A percentile compares a stretch with the other conserved stretches of the same genome.
Conservation (phyloP, 2,888 invertebrate species). For the Nezara viridula region DNA sequence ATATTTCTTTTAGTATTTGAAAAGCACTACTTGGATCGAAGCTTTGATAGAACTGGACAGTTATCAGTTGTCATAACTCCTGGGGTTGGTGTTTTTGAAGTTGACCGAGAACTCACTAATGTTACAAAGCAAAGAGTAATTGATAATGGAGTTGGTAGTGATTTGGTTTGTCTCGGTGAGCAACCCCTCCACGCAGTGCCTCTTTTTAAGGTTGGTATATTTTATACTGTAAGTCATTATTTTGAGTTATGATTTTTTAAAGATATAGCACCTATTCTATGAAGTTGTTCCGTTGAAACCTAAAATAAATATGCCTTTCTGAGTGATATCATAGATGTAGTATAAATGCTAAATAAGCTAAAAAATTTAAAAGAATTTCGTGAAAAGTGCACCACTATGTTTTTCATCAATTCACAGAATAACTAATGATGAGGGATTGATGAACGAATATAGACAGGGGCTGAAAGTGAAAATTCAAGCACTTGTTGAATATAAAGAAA, state of each 20-base stretch:
- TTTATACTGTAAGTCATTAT: background rate
- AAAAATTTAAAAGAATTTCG: no score
- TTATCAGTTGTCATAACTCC: constrained; percentile 98
- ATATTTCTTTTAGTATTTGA: constrained; percentile 84
- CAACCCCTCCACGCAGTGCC: constrained; percentile 99
- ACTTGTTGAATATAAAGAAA: no score
- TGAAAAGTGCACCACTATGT: no score
- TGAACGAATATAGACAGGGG: no score
- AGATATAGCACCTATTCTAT: no score
- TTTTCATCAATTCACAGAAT: no score
- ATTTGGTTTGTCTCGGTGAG: constrained; percentile 97
- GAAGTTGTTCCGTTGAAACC: no score
- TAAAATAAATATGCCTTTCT: no score
- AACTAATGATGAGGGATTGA: no score
- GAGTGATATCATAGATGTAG: no score
- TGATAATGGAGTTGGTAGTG: constrained; percentile 97
- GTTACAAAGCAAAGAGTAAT: constrained; percentile 99
- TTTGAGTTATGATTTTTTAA: background rate
- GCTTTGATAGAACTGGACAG: constrained; percentile 98
- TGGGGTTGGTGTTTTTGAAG: constrained; percentile 98
- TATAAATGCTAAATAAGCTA: no score
- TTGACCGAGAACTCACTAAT: constrained; percentile 95
- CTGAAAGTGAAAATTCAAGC: no score
- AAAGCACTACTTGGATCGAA: constrained; percentile 96
- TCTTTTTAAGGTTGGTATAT: constrained; percentile 79